Conservation (phyloP, 2,113 vertebrate species). For the Caracal caracal region DNA sequence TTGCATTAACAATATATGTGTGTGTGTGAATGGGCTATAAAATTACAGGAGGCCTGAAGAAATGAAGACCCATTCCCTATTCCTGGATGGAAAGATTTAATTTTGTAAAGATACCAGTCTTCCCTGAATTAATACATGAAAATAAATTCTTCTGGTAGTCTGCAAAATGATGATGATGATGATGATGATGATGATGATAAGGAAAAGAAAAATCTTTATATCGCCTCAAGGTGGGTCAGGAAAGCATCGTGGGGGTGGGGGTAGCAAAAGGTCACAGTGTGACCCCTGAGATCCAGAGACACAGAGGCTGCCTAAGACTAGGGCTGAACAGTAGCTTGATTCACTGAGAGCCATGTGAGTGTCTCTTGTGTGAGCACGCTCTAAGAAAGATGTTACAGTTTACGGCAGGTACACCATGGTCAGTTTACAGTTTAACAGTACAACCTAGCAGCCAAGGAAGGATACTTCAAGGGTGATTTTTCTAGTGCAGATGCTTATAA, state of each 20-base stretch:
- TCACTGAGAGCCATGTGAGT: neutral
- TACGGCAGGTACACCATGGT: neutral
- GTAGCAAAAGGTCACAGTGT: neutral
- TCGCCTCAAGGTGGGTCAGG: neutral
- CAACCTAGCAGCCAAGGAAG: neutral
- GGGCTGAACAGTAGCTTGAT: neutral
- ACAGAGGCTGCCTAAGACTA: neutral
- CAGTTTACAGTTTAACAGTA: neutral
- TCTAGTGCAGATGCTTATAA: neutral
- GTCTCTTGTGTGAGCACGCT: neutral
- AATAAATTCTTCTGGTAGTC: neutral
- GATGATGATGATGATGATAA: neutral
- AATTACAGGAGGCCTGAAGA: neutral
- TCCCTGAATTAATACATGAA: neutral
- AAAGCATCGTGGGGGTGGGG: neutral
- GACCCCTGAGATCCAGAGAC: neutral
- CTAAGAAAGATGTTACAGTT: neutral
- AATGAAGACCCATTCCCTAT: neutral
- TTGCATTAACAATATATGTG: neutral
- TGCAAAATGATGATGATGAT: neutral
- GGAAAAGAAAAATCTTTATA: neutral
- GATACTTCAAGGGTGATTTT: neutral
- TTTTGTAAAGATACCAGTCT: conserved; percentile 14
- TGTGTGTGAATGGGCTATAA: neutral
- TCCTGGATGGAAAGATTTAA: conserved; percentile 11